A percentile compares a stretch with the other conserved stretches of the same genome.
Evolutionary conservation across 1,140 invertebrate genomes (phyloP).

Genomic region (Steinernema feltiae): DNA sequence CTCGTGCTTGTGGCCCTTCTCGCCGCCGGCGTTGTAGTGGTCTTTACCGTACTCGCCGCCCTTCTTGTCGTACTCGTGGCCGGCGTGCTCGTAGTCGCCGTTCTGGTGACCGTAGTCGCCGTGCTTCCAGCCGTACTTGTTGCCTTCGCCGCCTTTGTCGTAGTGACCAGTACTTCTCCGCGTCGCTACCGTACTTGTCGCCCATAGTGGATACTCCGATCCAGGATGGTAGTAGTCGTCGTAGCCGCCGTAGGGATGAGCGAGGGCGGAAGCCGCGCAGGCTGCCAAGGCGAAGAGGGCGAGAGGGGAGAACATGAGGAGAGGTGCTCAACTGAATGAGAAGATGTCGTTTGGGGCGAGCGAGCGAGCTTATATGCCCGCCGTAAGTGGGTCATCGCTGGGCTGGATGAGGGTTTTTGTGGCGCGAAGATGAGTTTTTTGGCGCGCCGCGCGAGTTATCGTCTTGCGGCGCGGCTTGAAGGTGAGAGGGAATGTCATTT

Average conservation of each 20-base stretch:
- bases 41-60: not conserved
- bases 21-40: not conserved
- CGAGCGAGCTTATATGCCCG: not conserved
- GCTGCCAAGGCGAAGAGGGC: not conserved
- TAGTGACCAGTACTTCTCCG: constrained; percentile 14
- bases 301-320: not conserved
- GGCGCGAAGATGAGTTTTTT: not conserved
- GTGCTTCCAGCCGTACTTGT: constrained; percentile 1
- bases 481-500: not conserved
- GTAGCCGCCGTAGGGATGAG: not conserved
- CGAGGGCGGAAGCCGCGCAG: not conserved
- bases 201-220: not conserved
- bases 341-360: not conserved
- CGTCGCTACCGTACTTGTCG: not conserved
- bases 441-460: not conserved
- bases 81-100: constrained; percentile 3
- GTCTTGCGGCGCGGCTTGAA: not conserved
- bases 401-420: not conserved
- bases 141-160: not conserved
- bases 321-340: constrained; percentile 4
- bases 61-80: constrained; percentile 16
- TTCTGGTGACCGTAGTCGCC: constrained; percentile 16
- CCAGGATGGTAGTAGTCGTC: not conserved
- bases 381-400: not conserved
- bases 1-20: not conserved